Evolutionary conservation across 1,140 invertebrate genomes (phyloP).

Genomic region (Amyelois transitella): DNA sequence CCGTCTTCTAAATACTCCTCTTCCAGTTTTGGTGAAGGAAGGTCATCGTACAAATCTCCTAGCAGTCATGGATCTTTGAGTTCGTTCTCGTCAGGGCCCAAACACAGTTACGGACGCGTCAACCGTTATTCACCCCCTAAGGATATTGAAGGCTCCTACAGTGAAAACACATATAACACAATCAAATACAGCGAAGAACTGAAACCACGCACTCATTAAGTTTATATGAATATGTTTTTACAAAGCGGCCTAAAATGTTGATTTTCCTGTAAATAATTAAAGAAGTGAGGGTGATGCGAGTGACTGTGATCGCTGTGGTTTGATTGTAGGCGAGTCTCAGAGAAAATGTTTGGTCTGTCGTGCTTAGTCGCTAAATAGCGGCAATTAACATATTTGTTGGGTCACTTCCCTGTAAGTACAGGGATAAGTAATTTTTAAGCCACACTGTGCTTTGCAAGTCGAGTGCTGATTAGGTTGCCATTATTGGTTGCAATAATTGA

Average conservation of each 20-base stretch:
- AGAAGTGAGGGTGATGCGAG: conserved; percentile 19
- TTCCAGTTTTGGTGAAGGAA: conserved; percentile 39
- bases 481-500: no score
- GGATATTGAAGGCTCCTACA: conserved; percentile 51
- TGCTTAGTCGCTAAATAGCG: no score
- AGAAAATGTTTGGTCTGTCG: conserved; percentile 43
- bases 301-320: conserved; percentile 15
- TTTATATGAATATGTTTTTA: conserved; percentile 1
- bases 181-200: conserved; percentile 67
- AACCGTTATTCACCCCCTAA: conserved; percentile 38
- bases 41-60: conserved; percentile 41
- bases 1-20: conserved; percentile 37
- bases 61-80: conserved; percentile 39
- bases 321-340: conserved; percentile 17
- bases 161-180: conserved; percentile 59
- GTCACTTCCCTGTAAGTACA: no score
- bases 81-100: conserved; percentile 50
- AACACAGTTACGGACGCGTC: conserved; percentile 50
- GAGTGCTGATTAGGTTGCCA: no score
- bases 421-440: no score
- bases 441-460: no score
- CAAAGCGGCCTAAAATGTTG: conserved; percentile 8
- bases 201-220: conserved; percentile 50
- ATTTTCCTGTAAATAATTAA: conserved; percentile 37
- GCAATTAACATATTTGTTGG: no score